These are phyloP conservation scores for Syngnathus floridae DNA, from an alignment of 2,113 vertebrate genomes.

Conservation along the genomic window DNA sequence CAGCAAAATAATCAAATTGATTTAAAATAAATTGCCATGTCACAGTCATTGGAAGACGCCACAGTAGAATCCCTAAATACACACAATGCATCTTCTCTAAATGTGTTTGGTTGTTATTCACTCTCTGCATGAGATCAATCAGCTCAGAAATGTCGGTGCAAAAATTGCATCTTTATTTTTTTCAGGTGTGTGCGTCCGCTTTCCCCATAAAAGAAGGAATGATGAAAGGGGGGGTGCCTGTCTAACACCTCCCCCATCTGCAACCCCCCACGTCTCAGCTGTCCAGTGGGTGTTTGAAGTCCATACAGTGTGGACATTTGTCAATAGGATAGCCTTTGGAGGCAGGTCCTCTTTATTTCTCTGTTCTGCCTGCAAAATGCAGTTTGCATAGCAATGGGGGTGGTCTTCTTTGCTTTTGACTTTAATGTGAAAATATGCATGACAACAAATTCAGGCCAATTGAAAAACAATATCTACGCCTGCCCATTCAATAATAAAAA, in stretches of 20 bases:
- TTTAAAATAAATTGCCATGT: too few relatives aligned
- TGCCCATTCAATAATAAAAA: not conserved
- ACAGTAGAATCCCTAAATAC: not conserved
- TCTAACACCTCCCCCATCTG: not conserved
- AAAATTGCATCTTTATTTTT: constrained; percentile 13
- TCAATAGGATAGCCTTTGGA: constrained; percentile 44
- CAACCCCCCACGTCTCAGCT: constrained; percentile 9
- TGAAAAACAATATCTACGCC: not conserved
- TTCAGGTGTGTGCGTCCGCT: constrained; percentile 6
- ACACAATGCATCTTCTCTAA: not conserved
- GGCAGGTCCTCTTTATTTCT: constrained; percentile 43
- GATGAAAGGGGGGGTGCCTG: constrained; percentile 1
- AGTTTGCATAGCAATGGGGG: constrained; percentile 15
- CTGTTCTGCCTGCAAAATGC: constrained; percentile 16
- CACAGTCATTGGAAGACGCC: not conserved
- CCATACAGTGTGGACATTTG: constrained; percentile 20
- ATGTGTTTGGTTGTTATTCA: constrained; percentile 2
- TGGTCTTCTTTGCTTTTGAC: constrained; percentile 10
- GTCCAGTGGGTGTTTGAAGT: constrained; percentile 40
- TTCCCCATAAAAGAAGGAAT: constrained; percentile 3
- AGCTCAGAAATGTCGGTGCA: constrained; percentile 1
- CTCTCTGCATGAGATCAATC: constrained; percentile 10
- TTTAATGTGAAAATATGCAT: not conserved
- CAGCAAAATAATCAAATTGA: too few relatives aligned
- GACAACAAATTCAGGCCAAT: not conserved